phyloP scores from a whole-genome alignment of 2,113 vertebrate species.

The Chauna torquata region DNA sequence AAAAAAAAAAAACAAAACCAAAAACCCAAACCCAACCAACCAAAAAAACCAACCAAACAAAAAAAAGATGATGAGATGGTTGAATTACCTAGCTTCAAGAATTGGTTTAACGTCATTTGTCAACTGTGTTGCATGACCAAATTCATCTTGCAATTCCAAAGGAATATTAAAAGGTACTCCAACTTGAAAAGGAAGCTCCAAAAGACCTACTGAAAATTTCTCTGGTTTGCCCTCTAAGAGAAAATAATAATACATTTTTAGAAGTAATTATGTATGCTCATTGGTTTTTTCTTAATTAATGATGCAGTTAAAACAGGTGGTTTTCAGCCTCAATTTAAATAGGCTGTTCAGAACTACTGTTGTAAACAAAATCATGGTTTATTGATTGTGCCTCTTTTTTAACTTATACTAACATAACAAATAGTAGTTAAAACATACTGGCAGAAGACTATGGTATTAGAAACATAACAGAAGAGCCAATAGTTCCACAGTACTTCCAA shows the following conservation, averaged over 20 bases:
- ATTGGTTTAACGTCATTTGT: constrained; percentile 73
- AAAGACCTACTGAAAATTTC: constrained; percentile 76
- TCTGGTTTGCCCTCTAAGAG: constrained; percentile 85
- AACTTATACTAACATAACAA: not conserved
- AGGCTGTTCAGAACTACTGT: not conserved
- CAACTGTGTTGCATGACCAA: constrained; percentile 78
- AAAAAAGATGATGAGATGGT: not conserved
- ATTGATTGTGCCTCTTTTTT: not conserved
- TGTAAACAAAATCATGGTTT: not conserved
- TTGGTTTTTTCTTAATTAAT: not conserved
- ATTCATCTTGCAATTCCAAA: constrained; percentile 84
- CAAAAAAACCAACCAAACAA: not conserved
- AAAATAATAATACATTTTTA: constrained; percentile 6
- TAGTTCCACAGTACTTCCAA: not conserved
- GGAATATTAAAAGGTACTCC: constrained; percentile 87
- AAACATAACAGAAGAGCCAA: not conserved
- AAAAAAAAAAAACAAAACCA: no score
- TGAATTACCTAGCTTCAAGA: constrained; percentile 82
- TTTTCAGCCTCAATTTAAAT: not conserved
- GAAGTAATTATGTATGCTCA: not conserved
- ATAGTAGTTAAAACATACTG: not conserved
- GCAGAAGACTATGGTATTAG: not conserved
- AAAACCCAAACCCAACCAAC: not conserved
- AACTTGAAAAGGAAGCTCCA: constrained; percentile 77
- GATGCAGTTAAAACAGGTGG: not conserved